Conservation (phyloP, 64 coral and sea anemone genomes). For the Pachyseris speciosa region DNA sequence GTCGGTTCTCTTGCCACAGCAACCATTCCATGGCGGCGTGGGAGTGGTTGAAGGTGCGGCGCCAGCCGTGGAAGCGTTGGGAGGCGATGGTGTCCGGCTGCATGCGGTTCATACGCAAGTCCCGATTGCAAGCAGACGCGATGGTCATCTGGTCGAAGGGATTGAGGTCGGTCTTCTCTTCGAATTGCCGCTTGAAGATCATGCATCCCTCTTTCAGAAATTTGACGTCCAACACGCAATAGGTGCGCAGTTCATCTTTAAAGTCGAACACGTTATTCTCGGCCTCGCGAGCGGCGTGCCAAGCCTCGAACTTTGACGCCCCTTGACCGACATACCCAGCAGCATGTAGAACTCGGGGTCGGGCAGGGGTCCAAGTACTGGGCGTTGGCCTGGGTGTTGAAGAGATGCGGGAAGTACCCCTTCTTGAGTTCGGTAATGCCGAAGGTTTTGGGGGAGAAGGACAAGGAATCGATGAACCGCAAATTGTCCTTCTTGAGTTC, state of each 20-base stretch:
- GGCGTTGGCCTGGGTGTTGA: no score
- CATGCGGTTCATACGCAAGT: neutral
- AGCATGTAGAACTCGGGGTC: no score
- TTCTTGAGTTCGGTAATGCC: no score
- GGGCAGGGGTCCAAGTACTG: no score
- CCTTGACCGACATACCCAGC: neutral
- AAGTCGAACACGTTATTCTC: conserved; percentile 5
- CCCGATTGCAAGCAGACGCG: neutral
- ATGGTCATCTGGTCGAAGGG: neutral
- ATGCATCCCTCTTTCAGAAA: neutral
- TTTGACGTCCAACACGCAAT: conserved; percentile 10
- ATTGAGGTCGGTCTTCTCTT: neutral
- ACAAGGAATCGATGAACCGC: no score
- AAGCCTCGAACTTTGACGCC: neutral
- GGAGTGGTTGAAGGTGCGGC: neutral
- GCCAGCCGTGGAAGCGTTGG: neutral
- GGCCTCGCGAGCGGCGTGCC: neutral
- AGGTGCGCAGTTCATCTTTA: neutral
- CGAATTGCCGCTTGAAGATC: neutral
- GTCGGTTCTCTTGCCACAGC: neutral
- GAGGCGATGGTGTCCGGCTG: neutral
- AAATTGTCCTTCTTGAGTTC: no score
- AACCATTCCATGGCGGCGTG: neutral
- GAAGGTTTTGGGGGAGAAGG: no score
- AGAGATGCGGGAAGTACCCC: no score